Conservation (phyloP, 2,113 vertebrate species). For the Lophura nycthemera region DNA sequence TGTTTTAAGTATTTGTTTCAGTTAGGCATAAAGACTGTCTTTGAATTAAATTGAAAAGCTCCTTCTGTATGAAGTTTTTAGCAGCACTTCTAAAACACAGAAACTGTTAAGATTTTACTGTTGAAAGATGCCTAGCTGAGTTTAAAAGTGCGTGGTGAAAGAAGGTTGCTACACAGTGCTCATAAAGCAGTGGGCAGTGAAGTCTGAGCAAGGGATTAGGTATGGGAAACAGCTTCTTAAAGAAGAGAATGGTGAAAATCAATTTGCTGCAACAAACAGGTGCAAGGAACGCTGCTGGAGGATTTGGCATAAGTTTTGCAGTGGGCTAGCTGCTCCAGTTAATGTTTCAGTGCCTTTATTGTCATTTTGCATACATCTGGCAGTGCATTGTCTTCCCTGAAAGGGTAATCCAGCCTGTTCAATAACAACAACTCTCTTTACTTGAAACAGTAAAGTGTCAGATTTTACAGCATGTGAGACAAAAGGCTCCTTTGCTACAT, state of each 20-base stretch:
- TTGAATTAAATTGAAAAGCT: not conserved
- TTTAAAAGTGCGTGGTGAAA: not conserved
- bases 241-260: not conserved
- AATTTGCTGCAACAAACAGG: not conserved
- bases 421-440: constrained; percentile 38
- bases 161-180: not conserved
- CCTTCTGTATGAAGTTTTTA: not conserved
- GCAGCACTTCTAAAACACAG: not conserved
- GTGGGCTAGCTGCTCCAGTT: not conserved
- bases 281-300: not conserved
- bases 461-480: constrained; percentile 41
- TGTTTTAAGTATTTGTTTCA: not conserved
- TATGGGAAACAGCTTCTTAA: not conserved
- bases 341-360: constrained; percentile 32
- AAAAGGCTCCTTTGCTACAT: constrained; percentile 34
- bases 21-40: not conserved
- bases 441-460: constrained; percentile 54
- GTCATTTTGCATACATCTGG: constrained; percentile 16
- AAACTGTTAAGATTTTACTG: not conserved
- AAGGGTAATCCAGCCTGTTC: constrained; percentile 37
- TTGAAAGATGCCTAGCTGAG: not conserved
- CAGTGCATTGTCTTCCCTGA: constrained; percentile 29
- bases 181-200: not conserved
- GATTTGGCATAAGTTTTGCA: not conserved
- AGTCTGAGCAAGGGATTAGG: not conserved